A percentile compares a stretch with the other conserved stretches of the same genome.
Conservation (phyloP, 2,113 vertebrate genomes). For the Hippocampus barbouri region DNA sequence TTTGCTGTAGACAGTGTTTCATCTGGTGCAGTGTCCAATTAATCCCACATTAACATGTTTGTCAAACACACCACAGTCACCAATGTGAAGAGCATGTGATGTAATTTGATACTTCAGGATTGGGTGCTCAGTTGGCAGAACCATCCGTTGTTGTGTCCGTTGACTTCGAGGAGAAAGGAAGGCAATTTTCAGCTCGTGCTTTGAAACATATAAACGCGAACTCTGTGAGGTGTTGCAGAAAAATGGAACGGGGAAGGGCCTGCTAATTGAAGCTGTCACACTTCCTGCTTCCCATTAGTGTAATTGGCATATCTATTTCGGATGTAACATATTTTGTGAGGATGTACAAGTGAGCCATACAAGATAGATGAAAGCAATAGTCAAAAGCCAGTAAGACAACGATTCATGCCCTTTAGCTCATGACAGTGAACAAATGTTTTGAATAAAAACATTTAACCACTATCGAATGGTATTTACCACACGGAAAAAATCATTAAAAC, state of each 20-base stretch:
- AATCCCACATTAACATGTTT: conserved; percentile 38
- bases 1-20: conserved; percentile 21
- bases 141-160: conserved; percentile 34
- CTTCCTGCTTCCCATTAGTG: conserved; percentile 64
- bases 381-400: conserved; percentile 24
- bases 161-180: conserved; percentile 39
- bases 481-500: neutral
- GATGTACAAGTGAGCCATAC: conserved; percentile 59
- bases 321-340: conserved; percentile 57
- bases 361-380: conserved; percentile 50
- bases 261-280: conserved; percentile 66
- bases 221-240: conserved; percentile 60
- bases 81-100: conserved; percentile 38
- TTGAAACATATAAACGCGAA: conserved; percentile 32
- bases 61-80: conserved; percentile 26
- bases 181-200: conserved; percentile 41
- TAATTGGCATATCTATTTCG: conserved; percentile 70
- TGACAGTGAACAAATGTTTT: neutral
- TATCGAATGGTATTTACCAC: neutral
- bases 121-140: conserved; percentile 25
- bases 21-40: conserved; percentile 50
- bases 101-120: conserved; percentile 42
- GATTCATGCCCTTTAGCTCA: neutral
- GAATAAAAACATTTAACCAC: neutral
- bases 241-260: conserved; percentile 54